Evolutionary conservation across 53 echinoderm and acorn worm genomes (phyloP), one percentile per base, ranked within the genome.

Genomic region (Paracentrotus lividus): DNA sequence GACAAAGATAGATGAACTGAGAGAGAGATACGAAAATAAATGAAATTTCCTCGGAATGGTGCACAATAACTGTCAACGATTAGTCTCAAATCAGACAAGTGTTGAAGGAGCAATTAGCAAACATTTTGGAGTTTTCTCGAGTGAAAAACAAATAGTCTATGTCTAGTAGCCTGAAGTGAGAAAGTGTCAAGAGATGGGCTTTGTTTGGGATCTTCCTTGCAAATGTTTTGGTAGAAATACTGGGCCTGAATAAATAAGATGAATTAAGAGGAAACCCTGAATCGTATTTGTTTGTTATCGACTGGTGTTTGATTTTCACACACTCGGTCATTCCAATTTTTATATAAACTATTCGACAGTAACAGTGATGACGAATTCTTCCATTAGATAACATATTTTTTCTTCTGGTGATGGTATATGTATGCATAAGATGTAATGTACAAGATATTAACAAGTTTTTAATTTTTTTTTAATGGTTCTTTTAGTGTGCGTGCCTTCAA

Each of bases 221-320:
- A 81, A 81, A 47, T 81, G 27, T 81, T 81, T 81, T 81, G 81
- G 81, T 81, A 81, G 81, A 81, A 81, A 81, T 81, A 81, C 81
- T 24, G 47, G 81, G 81, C 45, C 47, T 47, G 81, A 81, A 81
- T 81, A 8, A 81, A 81, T 45, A 45, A 81, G 13, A 47, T 81
- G 47, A 45, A 26, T 45, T 81, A 81, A 45, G 47, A 81, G 81
- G 49, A 81, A 81, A 47, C 47, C 45, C 24, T 10, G 47, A 81
- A 81, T 45, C 77, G 5, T 77, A 20, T 45, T 47, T 81, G 81
- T 81, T 81, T 81, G 44, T 47, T 81, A 10, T 81, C 33, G 81
- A 81, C 33, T 49, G 44, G 42, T 77, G 44, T 81, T 44, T 26
- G 45, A 26, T 81, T 81, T 81, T 81, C 81, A 81, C 81, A 81